Base-by-base conservation (phyloP, 2,888 invertebrate species). In the Heliconius sara region DNA sequence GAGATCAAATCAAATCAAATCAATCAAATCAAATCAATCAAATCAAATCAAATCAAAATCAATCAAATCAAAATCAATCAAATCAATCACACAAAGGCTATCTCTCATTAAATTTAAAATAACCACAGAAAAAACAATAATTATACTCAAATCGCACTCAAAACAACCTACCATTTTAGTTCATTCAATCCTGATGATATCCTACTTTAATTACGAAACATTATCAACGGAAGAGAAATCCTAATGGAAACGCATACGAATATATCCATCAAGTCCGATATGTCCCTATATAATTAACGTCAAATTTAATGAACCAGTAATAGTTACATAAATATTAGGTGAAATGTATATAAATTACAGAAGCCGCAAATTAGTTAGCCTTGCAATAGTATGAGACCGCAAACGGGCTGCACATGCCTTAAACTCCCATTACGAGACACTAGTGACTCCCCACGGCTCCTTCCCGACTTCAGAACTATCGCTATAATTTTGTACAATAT, bases 351-450 rank as follows among this genome's bases (percentile, higher is more conserved):
- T 83, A 83, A 82, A 83, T 84, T 80, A 82, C 68, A 43, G 39
- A 39, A 52, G 52, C 84, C 84, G 80, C 83, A 84, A 84, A 84
- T 84, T 82, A 83, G 83, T 84, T 83, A 81, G 81, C 81, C 80
- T 80, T 82, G 81, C 80, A 77, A 82, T 82, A 79, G 78, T 75
- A 79, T 78, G 81, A 75, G 68, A 82, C 84, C 84, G 73, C 83
- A 83, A 83, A 83, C 79, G 80, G 81, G 72, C 72, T 82, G 79
- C 73, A 77, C 79, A 79, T 63, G 80, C 82, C 83, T 83, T 83
- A 80, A 80, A 80, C 79, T 80, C 68, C 71, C 80, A 71, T 80
- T 81, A 78, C 81, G 79, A 79, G 80, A 76, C 79, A 78, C 76
- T 74, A 70, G 74, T 52, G 60, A 66, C 80, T 57, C 73, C 60